Percentiles rank a stretch among this genome's conserved stretches.
Conservation (phyloP, 2,888 invertebrate genomes). For the Drosophila cyrtoloma region DNA sequence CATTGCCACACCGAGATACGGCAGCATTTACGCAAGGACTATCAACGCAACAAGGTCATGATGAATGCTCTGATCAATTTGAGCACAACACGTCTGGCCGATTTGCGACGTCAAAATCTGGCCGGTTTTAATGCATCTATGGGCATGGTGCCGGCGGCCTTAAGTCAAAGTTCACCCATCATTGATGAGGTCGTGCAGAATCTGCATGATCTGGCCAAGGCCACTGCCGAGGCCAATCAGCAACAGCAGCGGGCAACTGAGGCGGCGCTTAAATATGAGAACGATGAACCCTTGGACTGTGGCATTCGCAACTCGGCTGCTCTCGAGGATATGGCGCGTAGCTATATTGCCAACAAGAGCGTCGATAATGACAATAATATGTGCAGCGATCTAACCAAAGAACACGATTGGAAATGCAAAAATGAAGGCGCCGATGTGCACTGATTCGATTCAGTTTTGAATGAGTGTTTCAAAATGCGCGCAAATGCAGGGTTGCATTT, state of each 20-base stretch:
- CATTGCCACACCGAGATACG: slow-evolving; percentile 86
- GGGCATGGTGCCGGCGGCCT: slow-evolving; percentile 47
- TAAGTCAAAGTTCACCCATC: slow-evolving; percentile 60
- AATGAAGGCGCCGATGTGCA: slow-evolving; percentile 58
- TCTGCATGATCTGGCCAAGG: slow-evolving; percentile 72
- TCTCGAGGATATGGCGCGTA: slow-evolving; percentile 67
- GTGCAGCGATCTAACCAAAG: slow-evolving; percentile 48
- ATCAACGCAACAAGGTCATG: slow-evolving; percentile 85
- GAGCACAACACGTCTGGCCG: slow-evolving; percentile 80
- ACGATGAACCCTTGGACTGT: slow-evolving; percentile 78
- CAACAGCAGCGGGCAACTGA: slow-evolving; percentile 48
- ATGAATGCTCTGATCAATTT: slow-evolving; percentile 84
- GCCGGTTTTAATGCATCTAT: slow-evolving; percentile 52
- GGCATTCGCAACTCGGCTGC: slow-evolving; percentile 66
- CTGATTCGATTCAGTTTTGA: slow-evolving; percentile 23
- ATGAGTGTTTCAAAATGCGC: slow-evolving; percentile 3
- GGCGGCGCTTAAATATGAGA: slow-evolving; percentile 56
- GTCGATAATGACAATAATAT: slow-evolving; percentile 43
- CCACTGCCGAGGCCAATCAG: slow-evolving; percentile 64
- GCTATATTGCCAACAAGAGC: slow-evolving; percentile 54
- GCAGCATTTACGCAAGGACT: slow-evolving; percentile 85
- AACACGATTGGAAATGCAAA: slow-evolving; percentile 63
- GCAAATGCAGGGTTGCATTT: slow-evolving; percentile 42
- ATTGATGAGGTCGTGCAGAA: slow-evolving; percentile 74
- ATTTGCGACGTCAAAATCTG: slow-evolving; percentile 74